These are phyloP conservation scores for Dolichoris vasculosae DNA, from an alignment of 1,140 invertebrate species.

Conservation along the genomic window DNA sequence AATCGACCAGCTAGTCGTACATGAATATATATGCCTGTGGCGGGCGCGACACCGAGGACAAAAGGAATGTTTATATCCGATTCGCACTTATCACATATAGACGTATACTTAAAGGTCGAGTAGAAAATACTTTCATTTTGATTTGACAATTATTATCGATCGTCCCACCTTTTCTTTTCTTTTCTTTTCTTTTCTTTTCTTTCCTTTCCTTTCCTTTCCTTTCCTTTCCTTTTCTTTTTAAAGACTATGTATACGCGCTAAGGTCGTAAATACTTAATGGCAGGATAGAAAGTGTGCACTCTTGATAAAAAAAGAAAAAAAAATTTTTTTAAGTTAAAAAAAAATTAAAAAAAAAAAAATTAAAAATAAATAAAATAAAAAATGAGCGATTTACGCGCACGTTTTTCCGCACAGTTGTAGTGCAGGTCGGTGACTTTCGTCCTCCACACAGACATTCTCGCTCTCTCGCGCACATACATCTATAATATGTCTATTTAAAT, in stretches of 20 bases:
- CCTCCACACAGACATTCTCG: background rate
- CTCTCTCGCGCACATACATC: background rate
- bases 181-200: conserved; percentile 2
- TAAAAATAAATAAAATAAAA: conserved; percentile 19
- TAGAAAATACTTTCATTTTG: conserved; percentile 52
- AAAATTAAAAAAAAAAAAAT: background rate
- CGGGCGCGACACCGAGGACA: conserved; percentile 43
- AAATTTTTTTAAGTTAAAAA: too few species aligned
- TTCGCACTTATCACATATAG: conserved; percentile 53
- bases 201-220: background rate
- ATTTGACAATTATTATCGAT: conserved; percentile 43
- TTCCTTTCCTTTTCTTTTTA: conserved; percentile 4
- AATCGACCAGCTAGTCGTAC: conserved; percentile 30
- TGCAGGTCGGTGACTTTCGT: conserved; percentile 4
- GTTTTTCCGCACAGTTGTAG: conserved; percentile 30
- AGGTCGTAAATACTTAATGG: conserved; percentile 48
- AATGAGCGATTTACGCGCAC: background rate
- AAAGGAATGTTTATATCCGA: conserved; percentile 53
- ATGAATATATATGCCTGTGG: conserved; percentile 37
- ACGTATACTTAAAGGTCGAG: conserved; percentile 44
- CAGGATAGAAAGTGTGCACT: conserved; percentile 49
- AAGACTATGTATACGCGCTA: conserved; percentile 39
- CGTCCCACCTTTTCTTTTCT: conserved; percentile 19
- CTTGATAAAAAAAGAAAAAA: background rate
- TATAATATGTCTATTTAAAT: conserved; percentile 31